Conservation (phyloP, 2,113 vertebrate species). For the Ceratotherium simum region DNA sequence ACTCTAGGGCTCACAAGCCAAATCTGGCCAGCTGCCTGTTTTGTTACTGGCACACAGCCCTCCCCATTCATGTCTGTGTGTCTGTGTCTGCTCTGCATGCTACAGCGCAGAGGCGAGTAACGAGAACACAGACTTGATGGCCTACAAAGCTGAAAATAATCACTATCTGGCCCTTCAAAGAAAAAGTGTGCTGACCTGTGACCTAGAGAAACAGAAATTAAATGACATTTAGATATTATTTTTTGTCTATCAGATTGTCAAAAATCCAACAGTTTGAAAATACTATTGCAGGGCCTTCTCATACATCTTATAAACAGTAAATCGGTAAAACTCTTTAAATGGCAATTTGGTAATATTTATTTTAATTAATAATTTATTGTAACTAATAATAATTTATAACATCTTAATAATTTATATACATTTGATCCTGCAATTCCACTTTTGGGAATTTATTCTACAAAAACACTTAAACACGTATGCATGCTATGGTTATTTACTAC, state of each 20-base stretch:
- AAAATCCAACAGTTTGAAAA: constrained; percentile 10
- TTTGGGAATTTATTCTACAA: constrained; percentile 12
- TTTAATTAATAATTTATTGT: not conserved
- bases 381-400: too few relatives aligned
- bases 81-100: not conserved
- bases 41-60: not conserved
- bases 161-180: not conserved
- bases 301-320: not conserved
- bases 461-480: not conserved
- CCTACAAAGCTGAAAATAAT: not conserved
- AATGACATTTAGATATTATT: not conserved
- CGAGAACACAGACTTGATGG: not conserved
- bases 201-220: constrained; percentile 44
- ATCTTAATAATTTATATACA: not conserved
- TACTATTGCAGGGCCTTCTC: not conserved
- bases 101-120: not conserved
- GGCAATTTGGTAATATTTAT: not conserved
- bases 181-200: not conserved
- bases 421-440: not conserved
- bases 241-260: not conserved
- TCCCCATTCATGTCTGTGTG: not conserved
- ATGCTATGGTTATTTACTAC: not conserved
- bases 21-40: not conserved
- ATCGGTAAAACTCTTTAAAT: constrained; percentile 1
- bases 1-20: not conserved